A percentile compares a stretch with the other conserved stretches of the same genome.
phyloP scores from a whole-genome alignment of 2,797 vertebrate species.

The Scomberomorus guttatus region DNA sequence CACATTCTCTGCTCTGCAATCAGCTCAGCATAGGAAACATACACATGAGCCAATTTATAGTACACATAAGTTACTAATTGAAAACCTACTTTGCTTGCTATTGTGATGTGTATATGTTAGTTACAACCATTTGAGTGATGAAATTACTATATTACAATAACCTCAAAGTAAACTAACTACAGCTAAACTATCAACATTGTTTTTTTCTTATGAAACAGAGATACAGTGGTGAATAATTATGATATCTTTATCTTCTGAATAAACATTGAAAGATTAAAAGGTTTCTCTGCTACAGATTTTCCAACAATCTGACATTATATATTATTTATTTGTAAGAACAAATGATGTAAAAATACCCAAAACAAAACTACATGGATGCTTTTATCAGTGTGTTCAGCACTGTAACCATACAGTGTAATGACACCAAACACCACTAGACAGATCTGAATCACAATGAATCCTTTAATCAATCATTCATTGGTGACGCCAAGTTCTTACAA shows the following conservation, averaged over 20 bases:
- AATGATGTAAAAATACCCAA: background rate
- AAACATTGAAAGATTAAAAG: too few species aligned
- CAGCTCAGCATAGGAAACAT: slow-evolving; percentile 28
- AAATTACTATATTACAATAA: background rate
- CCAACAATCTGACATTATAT: too few species aligned
- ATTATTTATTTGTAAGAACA: too few species aligned
- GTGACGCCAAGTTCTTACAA: background rate
- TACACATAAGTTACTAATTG: background rate
- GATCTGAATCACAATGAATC: background rate
- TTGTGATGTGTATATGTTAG: background rate
- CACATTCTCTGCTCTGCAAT: slow-evolving; percentile 27
- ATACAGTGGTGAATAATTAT: background rate
- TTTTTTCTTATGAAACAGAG: background rate
- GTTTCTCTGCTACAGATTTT: too few species aligned
- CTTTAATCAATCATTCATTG: background rate
- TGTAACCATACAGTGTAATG: background rate
- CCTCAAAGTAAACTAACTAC: too few species aligned
- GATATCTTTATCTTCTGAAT: background rate
- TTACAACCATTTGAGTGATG: background rate
- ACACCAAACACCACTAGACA: background rate
- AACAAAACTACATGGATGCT: background rate
- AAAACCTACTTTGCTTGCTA: slow-evolving; percentile 1
- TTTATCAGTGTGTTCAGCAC: background rate
- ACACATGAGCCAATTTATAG: slow-evolving; percentile 13
- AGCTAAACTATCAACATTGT: too few species aligned